Conservation (phyloP, 2,888 invertebrate species). For the Harmothoe impar region DNA sequence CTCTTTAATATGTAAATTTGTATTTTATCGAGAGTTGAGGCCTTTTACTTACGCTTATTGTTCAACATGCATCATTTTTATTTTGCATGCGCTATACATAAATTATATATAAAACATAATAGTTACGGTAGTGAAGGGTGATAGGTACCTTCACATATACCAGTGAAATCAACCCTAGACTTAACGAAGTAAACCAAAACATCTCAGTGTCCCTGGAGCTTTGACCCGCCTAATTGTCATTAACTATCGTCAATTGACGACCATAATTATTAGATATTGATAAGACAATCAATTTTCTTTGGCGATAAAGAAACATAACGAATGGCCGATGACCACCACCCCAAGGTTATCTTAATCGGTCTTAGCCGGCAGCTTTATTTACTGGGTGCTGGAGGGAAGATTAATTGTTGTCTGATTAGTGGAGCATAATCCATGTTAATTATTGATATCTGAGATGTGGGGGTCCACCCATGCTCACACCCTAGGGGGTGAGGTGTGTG, state of each 20-base stretch:
- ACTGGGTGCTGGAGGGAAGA: not conserved
- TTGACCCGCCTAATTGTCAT: not conserved
- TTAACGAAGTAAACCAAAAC: no score
- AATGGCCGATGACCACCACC: slow-evolving; percentile 11
- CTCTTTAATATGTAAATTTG: no score
- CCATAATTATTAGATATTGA: slow-evolving; percentile 19
- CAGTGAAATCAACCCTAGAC: no score
- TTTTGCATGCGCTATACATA: no score
- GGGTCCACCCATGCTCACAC: no score
- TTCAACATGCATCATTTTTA: no score
- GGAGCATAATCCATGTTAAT: slow-evolving; percentile 1
- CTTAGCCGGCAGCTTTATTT: not conserved
- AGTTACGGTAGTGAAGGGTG: no score
- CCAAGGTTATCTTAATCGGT: slow-evolving; percentile 12
- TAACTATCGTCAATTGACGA: not conserved
- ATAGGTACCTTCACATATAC: no score
- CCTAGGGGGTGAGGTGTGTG: not conserved
- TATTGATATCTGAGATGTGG: slow-evolving; percentile 28
- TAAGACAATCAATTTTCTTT: slow-evolving; percentile 10
- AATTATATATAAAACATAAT: no score
- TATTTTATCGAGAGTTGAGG: no score
- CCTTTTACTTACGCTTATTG: no score
- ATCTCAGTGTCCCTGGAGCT: no score
- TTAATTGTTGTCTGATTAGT: slow-evolving; percentile 7
- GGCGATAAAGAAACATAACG: not conserved